Evolutionary conservation across 2,888 invertebrate genomes (phyloP).

Genomic region (Ceramica pisi): DNA sequence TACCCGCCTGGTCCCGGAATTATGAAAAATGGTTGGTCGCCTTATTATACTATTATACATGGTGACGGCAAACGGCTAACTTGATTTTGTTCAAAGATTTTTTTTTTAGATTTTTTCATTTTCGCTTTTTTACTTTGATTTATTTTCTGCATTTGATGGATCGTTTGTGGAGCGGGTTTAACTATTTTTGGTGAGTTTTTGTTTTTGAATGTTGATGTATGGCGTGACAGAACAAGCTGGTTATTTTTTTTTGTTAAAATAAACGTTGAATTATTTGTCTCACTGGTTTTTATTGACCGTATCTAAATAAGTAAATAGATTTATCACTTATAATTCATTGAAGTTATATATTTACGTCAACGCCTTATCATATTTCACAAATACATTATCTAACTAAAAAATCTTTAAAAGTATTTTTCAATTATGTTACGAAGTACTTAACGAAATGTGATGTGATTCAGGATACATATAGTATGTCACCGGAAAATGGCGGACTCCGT

Average conservation of each 20-base stretch:
- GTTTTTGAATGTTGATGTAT: slow-evolving; percentile 48
- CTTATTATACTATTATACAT: slow-evolving; percentile 70
- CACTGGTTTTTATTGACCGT: slow-evolving; percentile 19
- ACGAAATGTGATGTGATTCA: too few species aligned
- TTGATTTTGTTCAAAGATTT: slow-evolving; percentile 61
- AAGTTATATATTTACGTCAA: neutral
- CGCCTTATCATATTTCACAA: neutral
- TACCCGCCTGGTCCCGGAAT: slow-evolving; percentile 74
- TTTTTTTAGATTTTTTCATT: slow-evolving; percentile 38
- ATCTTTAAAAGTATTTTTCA: too few species aligned
- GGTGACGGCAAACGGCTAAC: slow-evolving; percentile 60
- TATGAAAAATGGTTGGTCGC: slow-evolving; percentile 83
- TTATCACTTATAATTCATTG: neutral
- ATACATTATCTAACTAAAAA: too few species aligned
- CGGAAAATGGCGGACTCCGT: too few species aligned
- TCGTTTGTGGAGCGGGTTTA: slow-evolving; percentile 45
- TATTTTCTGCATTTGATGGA: slow-evolving; percentile 59
- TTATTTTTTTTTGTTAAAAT: slow-evolving; percentile 20
- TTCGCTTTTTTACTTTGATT: slow-evolving; percentile 54
- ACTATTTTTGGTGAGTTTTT: slow-evolving; percentile 43
- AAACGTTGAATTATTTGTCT: slow-evolving; percentile 8
- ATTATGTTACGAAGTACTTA: too few species aligned
- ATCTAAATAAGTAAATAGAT: slow-evolving; percentile 1
- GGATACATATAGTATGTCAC: too few species aligned
- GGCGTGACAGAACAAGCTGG: slow-evolving; percentile 24